Evolutionary conservation across 2,888 invertebrate species (phyloP), one percentile per base, ranked within the genome.

Genomic region (Anagyrus pseudococci): DNA sequence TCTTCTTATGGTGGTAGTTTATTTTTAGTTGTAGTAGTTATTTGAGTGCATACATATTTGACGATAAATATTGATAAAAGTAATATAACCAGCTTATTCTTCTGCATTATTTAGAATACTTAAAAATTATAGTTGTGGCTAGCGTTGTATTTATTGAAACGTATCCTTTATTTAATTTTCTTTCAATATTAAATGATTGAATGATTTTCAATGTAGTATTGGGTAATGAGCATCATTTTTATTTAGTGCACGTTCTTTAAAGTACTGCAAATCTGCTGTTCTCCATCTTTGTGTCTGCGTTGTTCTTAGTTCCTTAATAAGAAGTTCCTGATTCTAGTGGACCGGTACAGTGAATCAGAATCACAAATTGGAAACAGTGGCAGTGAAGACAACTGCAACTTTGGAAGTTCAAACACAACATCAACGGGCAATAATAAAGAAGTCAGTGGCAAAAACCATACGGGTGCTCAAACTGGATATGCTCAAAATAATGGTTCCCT

Each of bases 341-440:
- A 93, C 78, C 87, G 91, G 74, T 90, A 92, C 76, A 94, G 93
- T 82, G 94, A 94, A 83, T 91, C 92, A 46, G 94, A 94, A 83
- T 93, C 93, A 15, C 92, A 93, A 79, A 91, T 80, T 62, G 83
- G 83, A 49, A 83, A 83, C 76, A 84, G 84, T 71, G 84, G 84
- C 63, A 84, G 83, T 71, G 84, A 84, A 72, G 84, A 84, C 74
- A 83, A 83, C 74, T 80, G 79, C 69, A 80, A 78, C 72, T 80
- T 79, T 67, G 72, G 71, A 60, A 80, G 77, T 73, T 74, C 79
- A 22, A 78, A 72, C 66, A 69, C 72, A 22, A 71, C 78, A 59
- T 71, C 75, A 59, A 73, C 76, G 65, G 75, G 75, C 64, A 77
- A 74, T 72, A 77, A 73, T 64, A 80, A 80, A 78, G 80, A 80